Evolutionary conservation across 2,888 invertebrate species (phyloP), one percentile per base, ranked within the genome.

Genomic region (Oxycera nigricornis): DNA sequence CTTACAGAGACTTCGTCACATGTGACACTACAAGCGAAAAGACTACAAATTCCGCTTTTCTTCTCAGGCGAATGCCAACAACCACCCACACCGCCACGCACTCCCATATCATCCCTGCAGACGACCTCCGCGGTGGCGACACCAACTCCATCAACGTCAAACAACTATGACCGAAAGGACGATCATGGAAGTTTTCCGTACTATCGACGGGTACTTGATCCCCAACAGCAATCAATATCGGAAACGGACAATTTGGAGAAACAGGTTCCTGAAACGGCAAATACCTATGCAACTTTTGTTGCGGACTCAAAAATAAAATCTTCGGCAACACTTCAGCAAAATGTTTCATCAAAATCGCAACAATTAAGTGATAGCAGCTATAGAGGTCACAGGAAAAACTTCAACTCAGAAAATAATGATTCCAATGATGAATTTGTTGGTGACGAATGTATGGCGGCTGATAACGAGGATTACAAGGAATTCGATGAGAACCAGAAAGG

Each of bases 31-130:
- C n/a, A 4, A 24, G 17, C 41, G 14, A 41, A 65, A 24, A 1
- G 3, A 39, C n/a, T 65, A 65, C 65, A 68, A 28, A 11, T 68
- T 26, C 24, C 24, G 2, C 20, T 41, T 41, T 31, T 46, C 11
- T 50, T 73, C 62, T 50, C 73, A 73, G 73, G 73, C n/a, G 73
- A 74, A n/a, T 67, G 72, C 7, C 61, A 73, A 17, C 76, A 77
- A 41, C 78, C 78, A 7, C 77, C 77, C 35, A 77, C 78, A 52
- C 78, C 78, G 2, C 78, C 78, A n/a, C 76, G 77, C 20, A 77
- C 78, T 46, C 77, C 78, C 59, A 73, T 73, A 7, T 61, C 72
- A 70, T 57, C 74, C 28, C 11, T 31, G 50, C 26, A 70, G 61
- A 2, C 65, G 50, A 9, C 30, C 22, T 14, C 52, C 3, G 30